Evolutionary conservation across 2,797 vertebrate genomes (phyloP).

Genomic region (Ispidina lecontei): DNA sequence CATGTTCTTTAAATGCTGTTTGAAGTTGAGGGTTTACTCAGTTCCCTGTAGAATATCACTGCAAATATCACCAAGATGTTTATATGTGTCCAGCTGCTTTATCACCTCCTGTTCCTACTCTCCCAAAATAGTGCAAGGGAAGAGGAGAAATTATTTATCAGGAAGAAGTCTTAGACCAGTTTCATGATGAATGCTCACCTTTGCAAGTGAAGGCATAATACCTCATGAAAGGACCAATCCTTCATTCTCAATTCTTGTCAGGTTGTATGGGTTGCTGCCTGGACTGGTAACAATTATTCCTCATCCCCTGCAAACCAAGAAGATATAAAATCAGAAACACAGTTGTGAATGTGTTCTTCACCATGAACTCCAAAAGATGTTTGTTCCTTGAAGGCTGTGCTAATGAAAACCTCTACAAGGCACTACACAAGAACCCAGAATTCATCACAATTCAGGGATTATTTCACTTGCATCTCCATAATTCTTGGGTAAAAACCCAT

Average conservation of each 20-base stretch:
- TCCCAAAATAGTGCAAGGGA: background rate
- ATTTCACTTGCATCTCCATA: background rate
- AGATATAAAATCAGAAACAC: background rate
- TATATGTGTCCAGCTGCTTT: constrained; percentile 37
- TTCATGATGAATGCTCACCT: background rate
- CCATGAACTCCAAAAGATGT: background rate
- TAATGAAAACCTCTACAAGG: background rate
- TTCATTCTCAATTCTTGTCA: background rate
- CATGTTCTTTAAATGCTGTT: constrained; percentile 40
- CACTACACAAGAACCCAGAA: background rate
- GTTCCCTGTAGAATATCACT: constrained; percentile 29
- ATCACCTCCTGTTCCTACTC: background rate
- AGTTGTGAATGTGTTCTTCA: background rate
- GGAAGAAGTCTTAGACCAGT: background rate
- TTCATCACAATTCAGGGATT: background rate
- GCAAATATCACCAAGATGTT: constrained; percentile 40
- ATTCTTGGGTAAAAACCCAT: background rate
- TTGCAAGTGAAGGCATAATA: background rate
- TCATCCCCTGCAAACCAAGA: background rate
- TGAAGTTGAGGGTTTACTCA: constrained; percentile 38
- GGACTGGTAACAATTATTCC: background rate
- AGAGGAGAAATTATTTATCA: background rate
- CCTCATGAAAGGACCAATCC: background rate
- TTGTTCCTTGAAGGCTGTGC: background rate
- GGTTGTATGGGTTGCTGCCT: background rate